Evolutionary conservation across 2,888 invertebrate genomes (phyloP), one percentile per base, ranked within the genome.

Genomic region (Glomeris marginata): DNA sequence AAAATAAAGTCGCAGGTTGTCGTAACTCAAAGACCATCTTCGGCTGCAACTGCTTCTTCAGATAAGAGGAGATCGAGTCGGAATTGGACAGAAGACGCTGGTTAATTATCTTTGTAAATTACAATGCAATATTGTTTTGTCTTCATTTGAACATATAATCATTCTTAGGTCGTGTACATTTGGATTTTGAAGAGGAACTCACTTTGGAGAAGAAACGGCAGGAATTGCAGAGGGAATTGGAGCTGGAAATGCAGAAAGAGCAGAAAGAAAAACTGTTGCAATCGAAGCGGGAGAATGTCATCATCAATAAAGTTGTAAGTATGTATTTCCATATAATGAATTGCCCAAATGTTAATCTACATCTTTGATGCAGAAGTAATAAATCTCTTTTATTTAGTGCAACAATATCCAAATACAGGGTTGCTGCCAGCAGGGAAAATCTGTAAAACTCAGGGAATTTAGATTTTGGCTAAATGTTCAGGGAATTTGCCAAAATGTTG

Each of bases 121-220:
- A 21, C 16, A 11, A 42, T 35, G 3, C 37, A 42, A 13, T 16
- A 5, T 41, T 6, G 16, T 41, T 15, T 21, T 42, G 45, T 42
- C 21, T 28, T 34, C 51, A 51, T 52, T 52, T 52, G 51, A 51
- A 52, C 47, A 22, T 47, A 49, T 40, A 55, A 54, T 51, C 47
- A 49, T 21, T 46, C 53, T 41, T 52, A 13, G 47, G 45, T 28
- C 13, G 50, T 10, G 48, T 45, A 21, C 53, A 81, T 69, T 67
- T 84, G 68, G 83, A 83, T 65, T 81, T 81, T 71, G 82, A 81
- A 56, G 83, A 84, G 69, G 81, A 83, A 54, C 81, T 82, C 65
- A 80, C 78, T 57, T 71, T 84, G 62, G 83, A 84, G 66, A 78
- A 80, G 65, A 74, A 82, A 58, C 72, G 83, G 55, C 78, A 77